phyloP scores from a whole-genome alignment of 2,113 vertebrate species.

The Mirounga angustirostris region DNA sequence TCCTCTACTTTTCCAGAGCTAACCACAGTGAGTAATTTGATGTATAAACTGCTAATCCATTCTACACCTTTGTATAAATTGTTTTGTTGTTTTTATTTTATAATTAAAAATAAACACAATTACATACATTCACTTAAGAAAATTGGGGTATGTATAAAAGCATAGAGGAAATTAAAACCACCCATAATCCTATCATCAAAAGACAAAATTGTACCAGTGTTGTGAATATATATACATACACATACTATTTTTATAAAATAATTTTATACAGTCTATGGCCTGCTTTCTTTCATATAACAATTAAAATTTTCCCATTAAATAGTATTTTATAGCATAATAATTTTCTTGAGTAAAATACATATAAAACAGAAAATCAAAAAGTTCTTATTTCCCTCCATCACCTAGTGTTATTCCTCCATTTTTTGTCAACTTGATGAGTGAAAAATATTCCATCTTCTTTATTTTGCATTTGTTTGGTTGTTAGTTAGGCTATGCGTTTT shows the following conservation, averaged over 20 bases:
- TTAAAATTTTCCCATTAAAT: background rate
- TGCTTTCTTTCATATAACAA: slow-evolving; percentile 27
- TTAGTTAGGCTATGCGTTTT: background rate
- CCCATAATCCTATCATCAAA: background rate
- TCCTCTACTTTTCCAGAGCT: background rate
- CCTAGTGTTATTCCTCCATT: background rate
- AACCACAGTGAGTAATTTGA: background rate
- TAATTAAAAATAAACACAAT: slow-evolving; percentile 40
- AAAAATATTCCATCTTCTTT: background rate
- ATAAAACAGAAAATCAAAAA: background rate
- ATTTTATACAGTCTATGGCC: background rate
- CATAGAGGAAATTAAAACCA: slow-evolving; percentile 57
- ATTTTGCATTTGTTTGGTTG: background rate
- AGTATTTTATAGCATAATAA: background rate
- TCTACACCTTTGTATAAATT: background rate
- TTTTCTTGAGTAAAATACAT: slow-evolving; percentile 24
- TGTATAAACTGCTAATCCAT: background rate
- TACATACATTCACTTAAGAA: background rate
- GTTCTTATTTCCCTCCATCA: background rate
- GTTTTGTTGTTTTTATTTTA: slow-evolving; percentile 40
- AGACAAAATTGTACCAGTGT: slow-evolving; percentile 3
- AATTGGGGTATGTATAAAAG: slow-evolving; percentile 7
- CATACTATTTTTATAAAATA: background rate
- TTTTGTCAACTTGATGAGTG: background rate
- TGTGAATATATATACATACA: background rate